Percentiles rank a stretch among this genome's conserved stretches.
Conservation (phyloP, 1,140 invertebrate species). For the Sinonovacula constricta region DNA sequence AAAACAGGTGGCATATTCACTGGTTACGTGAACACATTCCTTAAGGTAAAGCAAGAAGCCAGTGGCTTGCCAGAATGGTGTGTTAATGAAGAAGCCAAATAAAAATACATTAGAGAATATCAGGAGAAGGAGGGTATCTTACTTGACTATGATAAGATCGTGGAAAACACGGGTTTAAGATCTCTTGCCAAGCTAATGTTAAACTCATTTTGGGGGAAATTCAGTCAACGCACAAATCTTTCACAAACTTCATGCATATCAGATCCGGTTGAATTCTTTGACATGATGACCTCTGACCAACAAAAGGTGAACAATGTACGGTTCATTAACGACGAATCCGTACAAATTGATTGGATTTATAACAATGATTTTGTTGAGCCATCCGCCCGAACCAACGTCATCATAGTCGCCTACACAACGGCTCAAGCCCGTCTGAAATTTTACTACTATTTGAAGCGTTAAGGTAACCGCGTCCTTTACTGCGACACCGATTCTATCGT, state of each 20-base stretch:
- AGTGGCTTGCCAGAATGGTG: conserved; percentile 52
- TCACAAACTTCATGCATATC: too few species aligned
- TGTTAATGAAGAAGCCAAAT: conserved; percentile 31
- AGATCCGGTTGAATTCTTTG: conserved; percentile 55
- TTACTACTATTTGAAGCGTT: conserved; percentile 70
- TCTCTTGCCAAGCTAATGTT: conserved; percentile 56
- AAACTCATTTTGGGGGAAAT: conserved; percentile 66
- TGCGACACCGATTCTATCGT: conserved; percentile 76
- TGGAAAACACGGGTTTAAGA: conserved; percentile 70
- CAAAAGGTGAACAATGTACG: too few species aligned
- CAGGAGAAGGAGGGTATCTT: conserved; percentile 70
- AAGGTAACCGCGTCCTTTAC: conserved; percentile 73
- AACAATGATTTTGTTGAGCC: conserved; percentile 21
- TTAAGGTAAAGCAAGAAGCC: conserved; percentile 61
- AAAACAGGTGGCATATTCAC: conserved; percentile 45
- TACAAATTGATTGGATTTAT: conserved; percentile 9
- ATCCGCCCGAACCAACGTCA: conserved; percentile 67
- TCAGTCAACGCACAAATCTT: conserved; percentile 42
- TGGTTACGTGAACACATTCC: conserved; percentile 56
- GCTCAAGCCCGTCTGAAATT: conserved; percentile 76
- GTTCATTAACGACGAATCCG: conserved; percentile 22
- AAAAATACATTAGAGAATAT: conserved; percentile 73
- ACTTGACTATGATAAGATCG: conserved; percentile 73
- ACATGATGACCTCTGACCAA: too few species aligned
- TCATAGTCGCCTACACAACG: conserved; percentile 75